Conservation (phyloP, 2,797 vertebrate species). For the Cyclopterus lumpus region DNA sequence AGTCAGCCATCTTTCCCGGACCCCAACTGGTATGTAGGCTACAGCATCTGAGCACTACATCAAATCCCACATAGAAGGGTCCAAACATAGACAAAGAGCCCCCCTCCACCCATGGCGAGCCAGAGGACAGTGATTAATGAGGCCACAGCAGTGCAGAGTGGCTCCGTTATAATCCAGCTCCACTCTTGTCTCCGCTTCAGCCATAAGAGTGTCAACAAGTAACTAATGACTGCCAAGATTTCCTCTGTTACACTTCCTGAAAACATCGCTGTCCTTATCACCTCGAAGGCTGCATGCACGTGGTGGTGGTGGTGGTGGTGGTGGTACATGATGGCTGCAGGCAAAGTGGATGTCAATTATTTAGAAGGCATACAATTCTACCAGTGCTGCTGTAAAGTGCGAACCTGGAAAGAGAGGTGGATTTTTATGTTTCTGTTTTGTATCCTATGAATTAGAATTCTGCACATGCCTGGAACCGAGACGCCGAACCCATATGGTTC, state of each 20-base stretch:
- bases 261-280: slow-evolving; percentile 50
- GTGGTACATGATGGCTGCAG: neutral
- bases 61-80: slow-evolving; percentile 55
- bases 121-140: slow-evolving; percentile 81
- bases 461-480: neutral
- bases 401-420: neutral
- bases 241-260: slow-evolving; percentile 65
- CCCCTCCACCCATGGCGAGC: slow-evolving; percentile 58
- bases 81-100: slow-evolving; percentile 66
- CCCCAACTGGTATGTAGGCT: slow-evolving; percentile 34
- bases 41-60: slow-evolving; percentile 53
- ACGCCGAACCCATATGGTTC: neutral
- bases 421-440: neutral
- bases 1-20: slow-evolving; percentile 42
- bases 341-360: slow-evolving; percentile 27
- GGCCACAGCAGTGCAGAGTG: slow-evolving; percentile 71
- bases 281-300: slow-evolving; percentile 23
- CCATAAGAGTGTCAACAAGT: slow-evolving; percentile 66
- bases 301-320: neutral
- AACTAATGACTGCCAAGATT: slow-evolving; percentile 69
- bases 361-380: slow-evolving; percentile 9
- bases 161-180: slow-evolving; percentile 69
- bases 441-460: neutral
- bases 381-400: neutral
- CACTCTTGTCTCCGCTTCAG: slow-evolving; percentile 58